Evolutionary conservation across 2,888 invertebrate species (phyloP).

Genomic region (Parnassius mnemosyne): DNA sequence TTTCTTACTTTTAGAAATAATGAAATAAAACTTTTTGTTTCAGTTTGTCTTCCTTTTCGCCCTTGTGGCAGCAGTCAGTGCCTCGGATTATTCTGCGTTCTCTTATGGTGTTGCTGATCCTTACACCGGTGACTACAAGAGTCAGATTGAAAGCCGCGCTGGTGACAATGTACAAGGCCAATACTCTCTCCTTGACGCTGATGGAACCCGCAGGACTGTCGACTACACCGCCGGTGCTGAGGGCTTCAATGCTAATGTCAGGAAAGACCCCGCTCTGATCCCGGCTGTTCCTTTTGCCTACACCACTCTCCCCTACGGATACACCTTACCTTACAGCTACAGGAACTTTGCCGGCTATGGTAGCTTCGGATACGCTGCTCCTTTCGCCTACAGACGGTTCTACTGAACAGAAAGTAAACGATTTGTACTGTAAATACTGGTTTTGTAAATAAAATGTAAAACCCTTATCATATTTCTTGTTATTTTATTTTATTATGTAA

Average conservation of each 20-base stretch:
- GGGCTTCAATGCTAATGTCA: constrained; percentile 81
- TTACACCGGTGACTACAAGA: no score
- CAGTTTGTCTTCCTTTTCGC: constrained; percentile 61
- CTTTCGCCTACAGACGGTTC: constrained; percentile 45
- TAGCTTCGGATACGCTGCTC: constrained; percentile 31
- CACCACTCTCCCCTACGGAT: constrained; percentile 37
- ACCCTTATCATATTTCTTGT: background rate
- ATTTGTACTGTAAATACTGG: constrained; percentile 40
- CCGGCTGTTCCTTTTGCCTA: constrained; percentile 42
- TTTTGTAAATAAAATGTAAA: constrained; percentile 44
- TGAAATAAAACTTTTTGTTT: constrained; percentile 20
- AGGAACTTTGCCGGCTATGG: constrained; percentile 31
- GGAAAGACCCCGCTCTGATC: constrained; percentile 69
- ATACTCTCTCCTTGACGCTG: no score
- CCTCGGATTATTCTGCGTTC: constrained; percentile 64
- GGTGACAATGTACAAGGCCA: no score
- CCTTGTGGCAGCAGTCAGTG: constrained; percentile 45
- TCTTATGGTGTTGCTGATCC: constrained; percentile 80
- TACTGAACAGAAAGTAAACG: constrained; percentile 35
- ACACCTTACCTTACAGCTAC: constrained; percentile 35
- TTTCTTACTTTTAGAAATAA: background rate
- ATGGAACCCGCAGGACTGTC: no score
- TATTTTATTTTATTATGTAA: no score
- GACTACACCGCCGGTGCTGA: no score
- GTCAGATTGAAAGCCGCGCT: no score